Evolutionary conservation across 2,797 vertebrate genomes (phyloP), one percentile per base, ranked within the genome.

Genomic region (Poecile montanus): DNA sequence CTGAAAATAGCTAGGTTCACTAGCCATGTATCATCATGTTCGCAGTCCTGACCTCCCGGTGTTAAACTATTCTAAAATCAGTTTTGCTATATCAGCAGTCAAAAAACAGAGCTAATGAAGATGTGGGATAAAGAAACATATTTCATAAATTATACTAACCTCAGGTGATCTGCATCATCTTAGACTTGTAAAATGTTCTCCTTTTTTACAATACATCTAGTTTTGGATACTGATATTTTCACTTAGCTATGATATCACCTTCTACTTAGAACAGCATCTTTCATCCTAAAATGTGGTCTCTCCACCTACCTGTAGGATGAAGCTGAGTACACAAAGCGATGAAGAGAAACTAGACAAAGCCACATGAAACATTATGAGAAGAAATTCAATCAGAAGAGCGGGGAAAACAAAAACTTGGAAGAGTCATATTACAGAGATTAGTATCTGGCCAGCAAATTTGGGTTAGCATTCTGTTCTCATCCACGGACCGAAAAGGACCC

Each of bases 391-490:
- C 20, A 58, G n/a, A 88, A 71, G n/a, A 65, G 29, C 4, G 7
- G 23, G 15, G 21, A 61, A 63, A 91, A 50, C 14, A 78, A 76
- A 92, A 54, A 73, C 54, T 61, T 79, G 25, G 44, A 89, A 76
- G 42, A 90, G 73, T 44, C 4, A 0, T 29, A 32, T 80, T 68
- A 58, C 36, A 44, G 18, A 68, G 58, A 89, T 76, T 76, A 91
- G 12, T 94, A 71, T 80, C 85, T 85, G 89, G 53, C 30, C 91
- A 58, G 77, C 47, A 79, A 88, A 90, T 63, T 73, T 32, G 23
- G 85, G 77, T 91, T 94, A 91, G 58, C 23, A 12, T 89, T 88
- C 67, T 94, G 45, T 87, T 94, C 68, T 93, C 57, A 77, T 26
- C 40, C 40, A 74, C 0, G 11, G 78, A 82, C 84, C 8, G 20